Conservation (phyloP, 1,140 invertebrate genomes). For the Cydia amplana region DNA sequence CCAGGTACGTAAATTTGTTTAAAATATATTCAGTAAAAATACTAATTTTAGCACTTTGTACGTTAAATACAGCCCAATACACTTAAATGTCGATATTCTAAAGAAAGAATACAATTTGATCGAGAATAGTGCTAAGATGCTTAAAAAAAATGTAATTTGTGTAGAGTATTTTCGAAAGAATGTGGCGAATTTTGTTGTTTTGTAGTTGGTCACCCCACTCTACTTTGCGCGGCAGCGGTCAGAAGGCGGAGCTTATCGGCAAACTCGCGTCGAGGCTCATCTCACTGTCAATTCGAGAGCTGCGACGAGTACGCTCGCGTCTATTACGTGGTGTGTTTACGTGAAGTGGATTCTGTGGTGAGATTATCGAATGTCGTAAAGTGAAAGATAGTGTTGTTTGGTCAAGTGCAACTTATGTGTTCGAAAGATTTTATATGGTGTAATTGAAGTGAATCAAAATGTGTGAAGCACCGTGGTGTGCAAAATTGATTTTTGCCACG, state of each 20-base stretch:
- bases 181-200: conserved; percentile 38
- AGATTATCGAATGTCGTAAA: conserved; percentile 76
- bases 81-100: not conserved
- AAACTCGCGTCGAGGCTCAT: conserved; percentile 78
- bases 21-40: not conserved
- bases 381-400: conserved; percentile 76
- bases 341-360: conserved; percentile 77
- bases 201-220: conserved; percentile 62
- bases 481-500: conserved; percentile 80
- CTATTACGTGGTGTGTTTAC: conserved; percentile 79
- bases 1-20: not conserved
- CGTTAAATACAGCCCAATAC: not conserved
- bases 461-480: conserved; percentile 75
- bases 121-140: not conserved
- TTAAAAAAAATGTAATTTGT: not conserved
- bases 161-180: not conserved
- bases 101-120: not conserved
- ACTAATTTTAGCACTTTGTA: not conserved
- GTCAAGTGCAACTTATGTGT: conserved; percentile 69
- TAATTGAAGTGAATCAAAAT: conserved; percentile 75
- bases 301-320: conserved; percentile 78
- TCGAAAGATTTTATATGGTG: conserved; percentile 67
- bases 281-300: conserved; percentile 79
- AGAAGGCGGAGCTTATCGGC: conserved; percentile 79
- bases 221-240: conserved; percentile 79